Conservation (phyloP, 2,888 invertebrate species). For the Phaonia tiefii region DNA sequence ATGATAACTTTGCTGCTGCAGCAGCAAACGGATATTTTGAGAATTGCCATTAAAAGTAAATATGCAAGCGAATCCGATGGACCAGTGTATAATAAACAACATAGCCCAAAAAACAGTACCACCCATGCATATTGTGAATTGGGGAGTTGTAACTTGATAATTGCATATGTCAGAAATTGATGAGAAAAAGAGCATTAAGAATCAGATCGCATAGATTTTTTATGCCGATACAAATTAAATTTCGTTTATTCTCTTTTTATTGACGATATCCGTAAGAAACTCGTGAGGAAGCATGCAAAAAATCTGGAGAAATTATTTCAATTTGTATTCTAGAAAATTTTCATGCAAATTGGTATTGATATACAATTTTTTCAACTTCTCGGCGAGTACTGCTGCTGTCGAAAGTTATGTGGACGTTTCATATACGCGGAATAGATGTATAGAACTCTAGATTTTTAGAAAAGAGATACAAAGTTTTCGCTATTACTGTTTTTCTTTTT, state of each 20-base stretch:
- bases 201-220: slow-evolving; percentile 38
- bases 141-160: neutral
- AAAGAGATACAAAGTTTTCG: slow-evolving; percentile 42
- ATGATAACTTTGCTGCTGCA: slow-evolving; percentile 27
- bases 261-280: slow-evolving; percentile 36
- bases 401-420: neutral
- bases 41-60: slow-evolving; percentile 48
- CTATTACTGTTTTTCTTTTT: slow-evolving; percentile 13
- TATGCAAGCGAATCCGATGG: neutral
- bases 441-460: slow-evolving; percentile 42
- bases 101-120: slow-evolving; percentile 31
- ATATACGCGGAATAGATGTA: slow-evolving; percentile 4
- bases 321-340: slow-evolving; percentile 43
- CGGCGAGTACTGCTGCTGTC: no score
- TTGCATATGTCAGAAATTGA: slow-evolving; percentile 53
- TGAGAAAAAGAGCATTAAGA: slow-evolving; percentile 38
- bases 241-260: slow-evolving; percentile 39
- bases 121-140: neutral
- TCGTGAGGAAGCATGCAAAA: slow-evolving; percentile 7
- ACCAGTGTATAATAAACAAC: slow-evolving; percentile 51
- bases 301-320: slow-evolving; percentile 37
- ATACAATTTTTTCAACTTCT: neutral
- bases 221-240: slow-evolving; percentile 50
- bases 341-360: slow-evolving; percentile 58
- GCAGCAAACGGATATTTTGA: slow-evolving; percentile 20